phyloP scores from a whole-genome alignment of 2,888 invertebrate species.

The Cosmia pyralina region DNA sequence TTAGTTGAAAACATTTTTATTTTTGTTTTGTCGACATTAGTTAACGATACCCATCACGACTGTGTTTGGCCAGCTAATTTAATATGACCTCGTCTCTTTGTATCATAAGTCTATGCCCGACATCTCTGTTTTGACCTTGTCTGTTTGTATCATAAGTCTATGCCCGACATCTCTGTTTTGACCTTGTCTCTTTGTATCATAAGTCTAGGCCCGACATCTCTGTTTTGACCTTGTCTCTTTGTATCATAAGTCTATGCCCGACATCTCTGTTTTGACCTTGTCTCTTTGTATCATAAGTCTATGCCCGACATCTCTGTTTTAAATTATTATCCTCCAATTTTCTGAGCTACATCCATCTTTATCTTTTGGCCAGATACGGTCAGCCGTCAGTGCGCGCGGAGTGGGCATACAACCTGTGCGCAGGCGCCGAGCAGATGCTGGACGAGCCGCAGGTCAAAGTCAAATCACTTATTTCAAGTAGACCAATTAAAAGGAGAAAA shows the following conservation, averaged over 20 bases:
- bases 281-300: background rate
- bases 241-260: too few relatives aligned
- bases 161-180: too few relatives aligned
- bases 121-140: too few relatives aligned
- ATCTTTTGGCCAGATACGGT: slow-evolving; percentile 77
- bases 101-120: too few relatives aligned
- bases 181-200: background rate
- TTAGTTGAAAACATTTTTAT: too few relatives aligned
- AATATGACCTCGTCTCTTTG: background rate
- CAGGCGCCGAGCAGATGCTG: slow-evolving; percentile 85
- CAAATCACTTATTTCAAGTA: background rate
- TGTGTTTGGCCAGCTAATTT: too few relatives aligned
- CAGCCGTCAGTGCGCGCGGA: slow-evolving; percentile 87
- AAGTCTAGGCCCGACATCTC: too few relatives aligned
- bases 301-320: too few relatives aligned
- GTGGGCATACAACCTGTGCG: slow-evolving; percentile 89
- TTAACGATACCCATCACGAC: too few relatives aligned
- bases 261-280: too few relatives aligned
- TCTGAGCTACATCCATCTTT: background rate
- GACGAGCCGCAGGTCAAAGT: slow-evolving; percentile 80
- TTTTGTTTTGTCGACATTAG: too few relatives aligned
- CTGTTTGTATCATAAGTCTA: background rate
- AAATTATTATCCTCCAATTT: background rate
- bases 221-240: background rate
- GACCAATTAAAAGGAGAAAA: background rate